Conservation (phyloP, 2,888 invertebrate species). For the Lamellibrachia columna region DNA sequence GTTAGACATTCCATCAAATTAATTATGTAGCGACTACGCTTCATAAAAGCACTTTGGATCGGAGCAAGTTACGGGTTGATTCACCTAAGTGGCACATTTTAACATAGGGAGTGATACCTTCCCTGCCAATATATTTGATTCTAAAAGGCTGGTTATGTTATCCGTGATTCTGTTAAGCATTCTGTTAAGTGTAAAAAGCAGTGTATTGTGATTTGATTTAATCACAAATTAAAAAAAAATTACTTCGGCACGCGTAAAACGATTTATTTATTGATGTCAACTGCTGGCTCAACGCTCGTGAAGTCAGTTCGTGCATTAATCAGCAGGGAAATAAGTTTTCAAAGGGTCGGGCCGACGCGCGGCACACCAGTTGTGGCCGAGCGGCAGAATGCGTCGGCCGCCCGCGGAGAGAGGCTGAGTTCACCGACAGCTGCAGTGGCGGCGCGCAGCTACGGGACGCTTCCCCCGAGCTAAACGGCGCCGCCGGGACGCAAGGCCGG, state of each 20-base stretch:
- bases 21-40: not conserved
- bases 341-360: not conserved
- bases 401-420: not conserved
- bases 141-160: too few relatives aligned
- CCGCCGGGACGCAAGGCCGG: constrained; percentile 6
- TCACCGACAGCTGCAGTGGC: not conserved
- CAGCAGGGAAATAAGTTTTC: not conserved
- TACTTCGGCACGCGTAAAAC: not conserved
- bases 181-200: too few relatives aligned
- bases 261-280: not conserved
- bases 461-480: not conserved
- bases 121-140: too few relatives aligned
- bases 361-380: not conserved
- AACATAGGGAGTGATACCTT: too few relatives aligned
- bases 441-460: not conserved
- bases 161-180: too few relatives aligned
- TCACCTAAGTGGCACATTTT: too few relatives aligned
- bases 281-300: not conserved
- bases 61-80: too few relatives aligned
- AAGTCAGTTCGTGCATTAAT: not conserved
- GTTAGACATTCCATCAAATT: not conserved
- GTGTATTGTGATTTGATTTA: too few relatives aligned
- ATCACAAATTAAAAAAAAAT: too few relatives aligned
- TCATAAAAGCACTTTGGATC: too few relatives aligned
- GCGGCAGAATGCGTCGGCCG: not conserved